Conservation (phyloP, 2,888 invertebrate genomes). For the Chloroclysta siterata region DNA sequence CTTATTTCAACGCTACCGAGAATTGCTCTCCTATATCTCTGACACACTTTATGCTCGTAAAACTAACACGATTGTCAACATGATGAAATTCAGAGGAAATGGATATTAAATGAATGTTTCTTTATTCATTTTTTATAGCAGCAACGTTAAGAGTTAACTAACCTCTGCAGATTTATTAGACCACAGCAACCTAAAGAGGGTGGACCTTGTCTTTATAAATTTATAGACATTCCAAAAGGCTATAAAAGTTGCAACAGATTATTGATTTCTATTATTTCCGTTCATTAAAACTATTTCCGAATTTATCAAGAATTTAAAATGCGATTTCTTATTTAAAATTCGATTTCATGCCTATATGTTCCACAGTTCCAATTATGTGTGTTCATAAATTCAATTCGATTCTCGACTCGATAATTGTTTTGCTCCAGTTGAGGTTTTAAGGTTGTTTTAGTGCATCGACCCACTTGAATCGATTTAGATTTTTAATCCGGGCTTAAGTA, state of each 20-base stretch:
- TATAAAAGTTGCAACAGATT: neutral
- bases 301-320: neutral
- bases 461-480: slow-evolving; percentile 61
- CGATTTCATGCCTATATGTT: slow-evolving; percentile 14
- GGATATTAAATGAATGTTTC: slow-evolving; percentile 15
- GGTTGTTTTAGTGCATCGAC: slow-evolving; percentile 57
- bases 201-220: neutral
- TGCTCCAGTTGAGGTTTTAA: slow-evolving; percentile 56
- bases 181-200: neutral
- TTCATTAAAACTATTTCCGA: slow-evolving; percentile 1
- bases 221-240: neutral
- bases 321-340: slow-evolving; percentile 16
- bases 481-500: neutral
- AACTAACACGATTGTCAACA: slow-evolving; percentile 18
- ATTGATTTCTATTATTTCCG: neutral
- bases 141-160: neutral
- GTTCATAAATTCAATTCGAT: slow-evolving; percentile 41
- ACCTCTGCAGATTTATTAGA: neutral
- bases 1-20: slow-evolving; percentile 20
- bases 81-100: slow-evolving; percentile 16
- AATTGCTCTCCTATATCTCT: slow-evolving; percentile 29
- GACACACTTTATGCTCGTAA: slow-evolving; percentile 26
- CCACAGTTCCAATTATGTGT: slow-evolving; percentile 18
- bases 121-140: neutral
- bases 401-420: slow-evolving; percentile 49